Evolutionary conservation across 2,888 invertebrate species (phyloP), one percentile per base, ranked within the genome.

Genomic region (Polylopha cassiicola): DNA sequence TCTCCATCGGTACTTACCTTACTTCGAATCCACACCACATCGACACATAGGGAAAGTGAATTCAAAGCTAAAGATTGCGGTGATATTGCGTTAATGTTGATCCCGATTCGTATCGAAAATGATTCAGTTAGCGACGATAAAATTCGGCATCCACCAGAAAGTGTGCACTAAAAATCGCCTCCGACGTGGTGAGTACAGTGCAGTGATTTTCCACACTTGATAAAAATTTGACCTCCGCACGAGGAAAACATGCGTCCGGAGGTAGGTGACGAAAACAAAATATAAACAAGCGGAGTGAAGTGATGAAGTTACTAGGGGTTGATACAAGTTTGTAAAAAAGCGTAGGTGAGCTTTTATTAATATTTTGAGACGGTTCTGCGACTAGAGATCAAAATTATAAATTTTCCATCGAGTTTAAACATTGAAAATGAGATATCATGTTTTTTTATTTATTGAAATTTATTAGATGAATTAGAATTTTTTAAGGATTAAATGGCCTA

Each of bases 91-190:
- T 41, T 47, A 44, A 36, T 16, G 39, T 39, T 49, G 23, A 36
- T 17, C 37, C 54, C 50, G 52, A 16, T 30, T 20, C 6, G n/a
- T 54, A 55, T 50, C 58, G 54, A 86, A 75, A 79, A 89, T 88
- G 89, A 87, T 87, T 86, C 87, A 87, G 82, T 87, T 89, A 85
- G 88, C 88, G 73, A 88, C 87, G 67, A 86, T 88, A 66, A 88
- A 88, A 86, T 89, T 86, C 80, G 87, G 87, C 84, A 89, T 88
- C 74, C 87, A 79, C 61, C 76, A 79, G 75, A 86, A 82, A 82
- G 85, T 85, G 78, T 75, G 73, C 80, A 78, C 73, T 76, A 81
- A 77, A 77, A 62, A 66, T 64, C 73, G 74, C 61, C 73, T 65
- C 65, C 73, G 61, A 57, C 73, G 80, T 69, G 86, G 85, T 85